Evolutionary conservation across 2,888 invertebrate species (phyloP).

Genomic region (Abscondita cerata): DNA sequence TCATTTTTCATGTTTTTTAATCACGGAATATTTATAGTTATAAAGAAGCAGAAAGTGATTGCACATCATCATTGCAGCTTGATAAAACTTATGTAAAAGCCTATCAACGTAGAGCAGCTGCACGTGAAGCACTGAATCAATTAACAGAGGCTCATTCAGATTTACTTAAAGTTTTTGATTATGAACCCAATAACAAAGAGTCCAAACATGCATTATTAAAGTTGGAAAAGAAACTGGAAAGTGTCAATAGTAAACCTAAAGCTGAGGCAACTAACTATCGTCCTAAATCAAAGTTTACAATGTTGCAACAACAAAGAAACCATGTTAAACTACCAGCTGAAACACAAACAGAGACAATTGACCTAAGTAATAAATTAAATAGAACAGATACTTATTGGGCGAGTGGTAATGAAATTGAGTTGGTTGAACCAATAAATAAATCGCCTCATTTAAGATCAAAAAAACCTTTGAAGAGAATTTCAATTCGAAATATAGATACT

Average conservation of each 20-base stretch:
- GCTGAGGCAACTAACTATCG: slow-evolving; percentile 36
- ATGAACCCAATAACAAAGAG: slow-evolving; percentile 82
- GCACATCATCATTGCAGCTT: slow-evolving; percentile 77
- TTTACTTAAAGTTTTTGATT: slow-evolving; percentile 69
- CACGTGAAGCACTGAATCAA: slow-evolving; percentile 74
- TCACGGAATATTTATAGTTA: slow-evolving; percentile 60
- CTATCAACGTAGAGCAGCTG: slow-evolving; percentile 79
- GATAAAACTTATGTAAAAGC: slow-evolving; percentile 87
- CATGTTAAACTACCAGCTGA: neutral
- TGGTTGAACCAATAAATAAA: slow-evolving; percentile 64
- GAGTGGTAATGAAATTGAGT: slow-evolving; percentile 50
- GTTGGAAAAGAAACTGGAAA: slow-evolving; percentile 57
- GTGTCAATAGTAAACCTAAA: slow-evolving; percentile 3
- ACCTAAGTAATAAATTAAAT: neutral
- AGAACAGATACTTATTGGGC: slow-evolving; percentile 51
- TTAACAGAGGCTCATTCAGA: slow-evolving; percentile 76
- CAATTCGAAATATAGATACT: slow-evolving; percentile 42
- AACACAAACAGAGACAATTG: neutral
- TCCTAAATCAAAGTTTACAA: slow-evolving; percentile 50
- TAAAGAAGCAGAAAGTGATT: slow-evolving; percentile 78
- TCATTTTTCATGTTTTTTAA: neutral
- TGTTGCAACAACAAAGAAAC: slow-evolving; percentile 43
- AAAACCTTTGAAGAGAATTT: slow-evolving; percentile 65
- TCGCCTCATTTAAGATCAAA: slow-evolving; percentile 71
- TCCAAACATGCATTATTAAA: slow-evolving; percentile 68